phyloP scores from a whole-genome alignment of 2,888 invertebrate species.

The Pteria penguin region DNA sequence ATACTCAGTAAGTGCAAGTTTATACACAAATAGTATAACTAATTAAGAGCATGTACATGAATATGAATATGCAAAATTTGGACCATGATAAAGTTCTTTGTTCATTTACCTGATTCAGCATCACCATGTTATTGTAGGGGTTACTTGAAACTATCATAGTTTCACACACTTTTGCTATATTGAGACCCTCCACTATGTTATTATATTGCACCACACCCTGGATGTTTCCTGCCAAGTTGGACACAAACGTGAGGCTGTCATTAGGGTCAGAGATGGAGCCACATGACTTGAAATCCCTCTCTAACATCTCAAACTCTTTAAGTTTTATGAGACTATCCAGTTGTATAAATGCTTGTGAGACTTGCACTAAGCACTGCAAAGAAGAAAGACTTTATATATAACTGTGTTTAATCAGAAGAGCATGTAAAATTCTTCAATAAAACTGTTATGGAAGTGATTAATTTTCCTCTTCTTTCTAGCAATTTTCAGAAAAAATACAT shows the following conservation, averaged over 20 bases:
- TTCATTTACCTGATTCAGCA: conserved; percentile 51
- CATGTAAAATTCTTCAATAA: too few species aligned
- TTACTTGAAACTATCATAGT: conserved; percentile 48
- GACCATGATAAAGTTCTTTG: neutral
- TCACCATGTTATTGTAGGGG: conserved; percentile 54
- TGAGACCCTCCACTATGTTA: conserved; percentile 52
- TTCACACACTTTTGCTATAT: conserved; percentile 54
- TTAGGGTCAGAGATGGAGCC: conserved; percentile 41
- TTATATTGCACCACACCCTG: conserved; percentile 67
- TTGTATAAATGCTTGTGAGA: conserved; percentile 55
- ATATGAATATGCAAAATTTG: neutral
- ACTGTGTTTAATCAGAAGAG: too few species aligned
- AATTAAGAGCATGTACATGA: too few species aligned
- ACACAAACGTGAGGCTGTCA: conserved; percentile 57
- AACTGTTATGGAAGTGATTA: too few species aligned
- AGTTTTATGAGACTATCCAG: conserved; percentile 53
- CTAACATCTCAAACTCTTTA: conserved; percentile 45
- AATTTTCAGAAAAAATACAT: too few species aligned
- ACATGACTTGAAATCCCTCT: conserved; percentile 63
- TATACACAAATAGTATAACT: too few species aligned
- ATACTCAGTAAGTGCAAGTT: too few species aligned
- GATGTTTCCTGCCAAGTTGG: conserved; percentile 63
- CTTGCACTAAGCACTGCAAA: conserved; percentile 57
- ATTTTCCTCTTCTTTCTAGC: too few species aligned
- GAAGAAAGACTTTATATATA: conserved; percentile 1